Conservation (phyloP, 2,797 vertebrate species). For the Arnoldichthys spilopterus region DNA sequence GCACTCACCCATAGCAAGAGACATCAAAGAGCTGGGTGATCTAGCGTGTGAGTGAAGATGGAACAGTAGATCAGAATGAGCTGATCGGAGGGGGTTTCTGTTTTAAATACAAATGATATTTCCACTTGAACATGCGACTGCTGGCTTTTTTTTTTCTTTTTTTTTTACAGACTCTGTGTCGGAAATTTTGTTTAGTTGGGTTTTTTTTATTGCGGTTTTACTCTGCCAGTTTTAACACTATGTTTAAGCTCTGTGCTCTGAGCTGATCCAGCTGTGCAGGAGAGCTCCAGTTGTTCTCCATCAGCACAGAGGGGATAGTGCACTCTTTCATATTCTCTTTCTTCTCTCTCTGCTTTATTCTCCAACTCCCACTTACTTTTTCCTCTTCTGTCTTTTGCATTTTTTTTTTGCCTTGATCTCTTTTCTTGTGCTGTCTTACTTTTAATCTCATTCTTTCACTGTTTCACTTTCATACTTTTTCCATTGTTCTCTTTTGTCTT, state of each 20-base stretch:
- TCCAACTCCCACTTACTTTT: background rate
- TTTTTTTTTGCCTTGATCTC: slow-evolving; percentile 15
- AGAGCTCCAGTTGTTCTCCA: slow-evolving; percentile 4
- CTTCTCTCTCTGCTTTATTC: background rate
- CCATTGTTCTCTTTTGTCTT: background rate
- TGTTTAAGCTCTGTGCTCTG: background rate
- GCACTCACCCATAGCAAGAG: background rate
- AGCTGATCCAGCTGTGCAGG: background rate
- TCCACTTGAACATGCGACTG: no score
- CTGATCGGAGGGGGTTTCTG: no score
- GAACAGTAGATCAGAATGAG: background rate
- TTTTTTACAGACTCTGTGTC: no score
- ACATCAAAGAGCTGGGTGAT: background rate
- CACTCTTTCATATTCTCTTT: background rate
- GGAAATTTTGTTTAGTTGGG: background rate
- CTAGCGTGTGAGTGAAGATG: background rate
- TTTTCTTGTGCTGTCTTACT: background rate
- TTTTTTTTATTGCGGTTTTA: background rate
- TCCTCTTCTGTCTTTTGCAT: no score
- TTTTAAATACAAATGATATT: no score
- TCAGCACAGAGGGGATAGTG: background rate
- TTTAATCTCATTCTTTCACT: background rate
- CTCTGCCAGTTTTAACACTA: background rate
- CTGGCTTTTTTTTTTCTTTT: no score
- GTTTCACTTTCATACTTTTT: background rate